Evolutionary conservation across 2,888 invertebrate species (phyloP).

Genomic region (Parnassius orleans): DNA sequence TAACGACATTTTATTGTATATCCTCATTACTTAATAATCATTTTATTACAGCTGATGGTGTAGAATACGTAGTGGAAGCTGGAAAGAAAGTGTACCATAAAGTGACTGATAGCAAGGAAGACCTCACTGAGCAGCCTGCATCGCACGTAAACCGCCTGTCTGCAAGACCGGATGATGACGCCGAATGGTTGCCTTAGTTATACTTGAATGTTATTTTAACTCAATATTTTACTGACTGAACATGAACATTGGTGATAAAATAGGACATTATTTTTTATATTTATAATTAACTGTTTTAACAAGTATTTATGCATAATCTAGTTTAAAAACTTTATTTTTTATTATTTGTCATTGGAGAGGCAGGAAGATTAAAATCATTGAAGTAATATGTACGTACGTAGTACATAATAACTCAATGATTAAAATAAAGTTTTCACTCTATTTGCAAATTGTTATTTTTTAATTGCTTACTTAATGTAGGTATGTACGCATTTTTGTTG

Average conservation of each 20-base stretch:
- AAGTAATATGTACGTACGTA: too few species aligned
- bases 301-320: too few species aligned
- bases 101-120: slow-evolving; percentile 72
- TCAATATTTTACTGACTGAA: not conserved
- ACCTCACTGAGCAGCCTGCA: slow-evolving; percentile 59
- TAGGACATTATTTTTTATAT: too few species aligned
- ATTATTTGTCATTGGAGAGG: not conserved
- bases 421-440: too few species aligned
- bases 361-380: not conserved
- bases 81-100: slow-evolving; percentile 87
- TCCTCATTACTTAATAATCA: too few species aligned
- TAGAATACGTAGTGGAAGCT: slow-evolving; percentile 85
- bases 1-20: too few species aligned
- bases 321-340: not conserved
- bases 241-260: not conserved
- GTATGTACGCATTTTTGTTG: too few species aligned
- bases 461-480: too few species aligned
- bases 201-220: not conserved
- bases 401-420: too few species aligned
- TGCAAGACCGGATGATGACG: slow-evolving; percentile 60
- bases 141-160: slow-evolving; percentile 30
- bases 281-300: too few species aligned
- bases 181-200: slow-evolving; percentile 80
- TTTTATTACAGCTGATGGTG: slow-evolving; percentile 75
- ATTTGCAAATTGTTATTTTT: not conserved